Evolutionary conservation across 2,888 invertebrate species (phyloP), one percentile per base, ranked within the genome.

Genomic region (Steinernema carpocapsae): DNA sequence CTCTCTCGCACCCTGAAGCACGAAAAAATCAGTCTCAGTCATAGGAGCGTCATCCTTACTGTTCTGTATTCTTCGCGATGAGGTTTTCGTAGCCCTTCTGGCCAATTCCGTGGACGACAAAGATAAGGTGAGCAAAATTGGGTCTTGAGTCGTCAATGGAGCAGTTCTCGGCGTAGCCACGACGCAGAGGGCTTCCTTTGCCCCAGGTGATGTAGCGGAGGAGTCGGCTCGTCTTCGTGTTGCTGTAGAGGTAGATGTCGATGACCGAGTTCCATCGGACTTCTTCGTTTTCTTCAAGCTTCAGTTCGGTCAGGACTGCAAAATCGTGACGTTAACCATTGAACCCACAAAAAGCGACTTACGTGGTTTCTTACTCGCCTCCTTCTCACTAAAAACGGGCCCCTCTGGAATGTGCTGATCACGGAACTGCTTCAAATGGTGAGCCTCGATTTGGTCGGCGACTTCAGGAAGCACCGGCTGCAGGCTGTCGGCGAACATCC

Each of bases 41-140:
- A 1, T 26, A 7, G 0, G 1, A 17, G 56, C 14, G 7, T 12
- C 1, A 24, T 70, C 3, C 45, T 32, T 42, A 74, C 83, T 86
- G 85, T 56, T 83, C 81, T 0, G 86, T 83, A 76, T 86, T 87
- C 74, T 84, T 83, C 1, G 86, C 86, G 52, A 86, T 86, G 14
- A 86, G 77, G 77, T 86, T 83, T 76, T 86, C 86, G 72, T 86
- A 87, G 70, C 86, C 86, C 73, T 87, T 87, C 87, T 92, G 92
- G 22, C 92, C 92, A 78, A 92, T 92, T 74, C 92, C 92, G 87
- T 92, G 92, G 74, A 92, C 91, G 29, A 92, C 92, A 88, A 92
- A 92, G 26, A 92, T 91, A 77, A 92, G 88, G 87, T 92, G 92
- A 70, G 91, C 90, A 76, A 92, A 91, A 83, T 92, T 92, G 3